Base-by-base conservation (phyloP, 2,888 invertebrate genomes). In the Parelbella ahira region DNA sequence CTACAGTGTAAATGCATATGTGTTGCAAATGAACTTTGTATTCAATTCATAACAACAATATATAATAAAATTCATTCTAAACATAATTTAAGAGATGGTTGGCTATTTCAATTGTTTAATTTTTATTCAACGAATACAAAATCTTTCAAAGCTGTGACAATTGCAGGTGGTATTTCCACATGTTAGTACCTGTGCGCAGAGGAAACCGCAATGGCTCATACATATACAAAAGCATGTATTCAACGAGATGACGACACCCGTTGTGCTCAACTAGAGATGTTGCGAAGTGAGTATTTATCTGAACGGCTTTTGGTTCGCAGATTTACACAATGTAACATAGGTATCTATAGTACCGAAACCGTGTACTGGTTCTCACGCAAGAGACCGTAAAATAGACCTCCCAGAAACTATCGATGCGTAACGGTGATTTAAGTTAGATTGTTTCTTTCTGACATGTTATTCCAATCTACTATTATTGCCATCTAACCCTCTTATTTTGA, bases 271-370 rank as follows among this genome's bases (percentile, higher is more conserved):
- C 59, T 25, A 60, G 54, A 56, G 49, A 56, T 51, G 63, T 82
- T 76, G 71, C 73, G 71, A 73, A 77, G 81, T 51, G 53, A 63
- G 56, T 68, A 28, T 27, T 64, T 66, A 69, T 63, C 64, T 63
- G 37, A 68, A 67, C 63, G 69, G 63, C 64, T 64, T 58, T 65
- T 68, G 64, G 63, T 67, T 69, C 63, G 59, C 54, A 50, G 54
- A 38, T 54, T 75, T 72, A 58, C 75, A 67, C 70, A 76, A 75
- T 63, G 58, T 48, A 54, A 60, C 51, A 55, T 64, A 25, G 5
- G 8, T 23, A 9, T 7, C 2, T 10, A 2, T 1, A n/a, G n/a
- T 24, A 9, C 10, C 1, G 5, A 0, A 0, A 10, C 25, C 2
- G 4, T 33, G 39, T 41, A 65, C 57, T 55, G 65, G 58, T 56